These are phyloP conservation scores for Tetheella fluctuosa DNA, from an alignment of 2,888 invertebrate genomes.

Conservation along the genomic window DNA sequence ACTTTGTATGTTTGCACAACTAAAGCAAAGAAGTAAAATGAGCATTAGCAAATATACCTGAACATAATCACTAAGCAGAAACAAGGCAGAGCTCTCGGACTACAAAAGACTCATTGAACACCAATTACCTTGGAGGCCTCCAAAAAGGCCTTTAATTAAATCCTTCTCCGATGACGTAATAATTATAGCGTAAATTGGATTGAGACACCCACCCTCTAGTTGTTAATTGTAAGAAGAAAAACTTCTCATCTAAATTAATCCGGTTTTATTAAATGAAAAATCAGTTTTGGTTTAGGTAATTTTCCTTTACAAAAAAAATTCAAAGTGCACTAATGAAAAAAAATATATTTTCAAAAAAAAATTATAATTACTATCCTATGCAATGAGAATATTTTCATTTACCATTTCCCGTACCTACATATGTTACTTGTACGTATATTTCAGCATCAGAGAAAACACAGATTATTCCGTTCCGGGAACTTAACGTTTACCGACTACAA, in stretches of 20 bases:
- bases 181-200: constrained; percentile 81
- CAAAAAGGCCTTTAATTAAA: constrained; percentile 82
- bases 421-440: too few species aligned
- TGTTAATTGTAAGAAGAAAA: constrained; percentile 77
- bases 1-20: constrained; percentile 13
- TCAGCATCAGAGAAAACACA: not conserved
- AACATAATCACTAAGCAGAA: constrained; percentile 73
- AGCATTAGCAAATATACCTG: constrained; percentile 52
- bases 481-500: constrained; percentile 9
- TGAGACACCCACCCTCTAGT: constrained; percentile 74
- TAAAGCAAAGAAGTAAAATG: constrained; percentile 39
- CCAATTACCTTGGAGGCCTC: constrained; percentile 80
- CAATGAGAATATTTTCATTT: too few species aligned
- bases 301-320: not conserved
- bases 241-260: constrained; percentile 66
- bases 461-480: not conserved
- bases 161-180: constrained; percentile 83
- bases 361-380: too few species aligned
- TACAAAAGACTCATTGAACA: constrained; percentile 82
- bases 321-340: too few species aligned
- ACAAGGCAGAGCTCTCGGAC: constrained; percentile 65
- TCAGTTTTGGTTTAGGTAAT: not conserved
- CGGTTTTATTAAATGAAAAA: constrained; percentile 45
- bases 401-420: too few species aligned
- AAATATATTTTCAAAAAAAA: too few species aligned